Base-by-base conservation (phyloP, 2,113 vertebrate species). In the Pholis gunnellus region DNA sequence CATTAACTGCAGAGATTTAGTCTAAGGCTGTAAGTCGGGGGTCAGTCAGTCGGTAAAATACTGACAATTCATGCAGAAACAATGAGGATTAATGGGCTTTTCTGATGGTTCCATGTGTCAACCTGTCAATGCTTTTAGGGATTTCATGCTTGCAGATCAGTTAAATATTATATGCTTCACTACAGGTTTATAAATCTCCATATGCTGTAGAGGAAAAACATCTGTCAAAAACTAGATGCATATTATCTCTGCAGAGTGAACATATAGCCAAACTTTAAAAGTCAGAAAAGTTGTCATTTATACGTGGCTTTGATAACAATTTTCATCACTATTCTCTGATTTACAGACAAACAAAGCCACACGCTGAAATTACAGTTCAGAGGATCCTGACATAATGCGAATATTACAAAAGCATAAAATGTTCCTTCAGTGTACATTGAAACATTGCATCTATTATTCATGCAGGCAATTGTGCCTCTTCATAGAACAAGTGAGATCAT, bases 71-170 rank as follows among this genome's bases (percentile, higher is more conserved):
- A 81, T 44, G 54, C 71, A 52, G 64, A 60, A 68, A 68, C 54
- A 68, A 81, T 42, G 34, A 60, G 64, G 52, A 67, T 67, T 74
- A 74, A 74, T 60, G 61, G 52, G 22, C 40, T 81, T 18, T 27
- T 73, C 38, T 59, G 70, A 59, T 38, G 69, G 57, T 60, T 70
- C 57, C 38, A 44, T 71, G 40, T 65, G 25, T 72, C 60, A 66
- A 67, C 36, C 63, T 68, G 50, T 72, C 67, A 50, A 60, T 2
- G 13, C 42, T n/a, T 76, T 77, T 22, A 57, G 40, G 29, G 67
- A 48, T 82, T 71, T 77, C 22, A 66, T 59, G 81, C 81, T 78
- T 20, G 31, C 68, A 31, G 52, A 78, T 83, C 48, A 57, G 8
- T 65, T 44, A 50, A 66, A 65, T 56, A 34, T 48, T 27, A 46